Conservation (phyloP, 2,797 vertebrate species). For the Anabacerthia variegaticeps region DNA sequence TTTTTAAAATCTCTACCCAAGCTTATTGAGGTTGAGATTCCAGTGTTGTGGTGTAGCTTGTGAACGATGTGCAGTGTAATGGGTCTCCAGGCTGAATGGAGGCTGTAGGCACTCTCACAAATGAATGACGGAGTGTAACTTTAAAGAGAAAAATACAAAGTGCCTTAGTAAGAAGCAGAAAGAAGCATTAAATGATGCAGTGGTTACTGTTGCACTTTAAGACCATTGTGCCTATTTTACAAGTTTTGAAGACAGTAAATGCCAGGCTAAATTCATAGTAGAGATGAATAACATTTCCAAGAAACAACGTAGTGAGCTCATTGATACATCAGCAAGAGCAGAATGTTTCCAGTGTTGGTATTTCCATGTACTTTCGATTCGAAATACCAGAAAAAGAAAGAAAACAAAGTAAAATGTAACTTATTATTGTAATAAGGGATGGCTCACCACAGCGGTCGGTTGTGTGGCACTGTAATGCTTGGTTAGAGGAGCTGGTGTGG, state of each 20-base stretch:
- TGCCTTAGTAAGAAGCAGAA: slow-evolving; percentile 10
- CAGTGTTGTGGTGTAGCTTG: neutral
- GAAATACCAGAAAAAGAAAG: slow-evolving; percentile 36
- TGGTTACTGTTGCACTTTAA: neutral
- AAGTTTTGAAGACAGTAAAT: slow-evolving; percentile 28
- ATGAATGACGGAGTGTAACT: neutral
- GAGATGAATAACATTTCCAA: slow-evolving; percentile 36
- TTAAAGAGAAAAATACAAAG: neutral
- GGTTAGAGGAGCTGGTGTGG: slow-evolving; percentile 19
- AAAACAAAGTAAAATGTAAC: slow-evolving; percentile 38
- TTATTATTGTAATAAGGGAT: slow-evolving; percentile 30
- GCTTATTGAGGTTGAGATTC: neutral
- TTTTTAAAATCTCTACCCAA: neutral
- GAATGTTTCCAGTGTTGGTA: slow-evolving; percentile 21
- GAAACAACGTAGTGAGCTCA: slow-evolving; percentile 10
- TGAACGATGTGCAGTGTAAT: neutral
- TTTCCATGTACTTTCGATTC: neutral
- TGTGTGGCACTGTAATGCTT: neutral
- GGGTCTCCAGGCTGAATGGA: neutral
- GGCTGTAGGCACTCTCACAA: neutral
- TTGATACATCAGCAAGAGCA: slow-evolving; percentile 1
- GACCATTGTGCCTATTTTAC: neutral
- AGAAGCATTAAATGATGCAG: neutral
- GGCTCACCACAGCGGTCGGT: neutral
- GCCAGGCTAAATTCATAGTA: neutral